Evolutionary conservation across 2,888 invertebrate genomes (phyloP).

Genomic region (Ichneumon xanthorius): DNA sequence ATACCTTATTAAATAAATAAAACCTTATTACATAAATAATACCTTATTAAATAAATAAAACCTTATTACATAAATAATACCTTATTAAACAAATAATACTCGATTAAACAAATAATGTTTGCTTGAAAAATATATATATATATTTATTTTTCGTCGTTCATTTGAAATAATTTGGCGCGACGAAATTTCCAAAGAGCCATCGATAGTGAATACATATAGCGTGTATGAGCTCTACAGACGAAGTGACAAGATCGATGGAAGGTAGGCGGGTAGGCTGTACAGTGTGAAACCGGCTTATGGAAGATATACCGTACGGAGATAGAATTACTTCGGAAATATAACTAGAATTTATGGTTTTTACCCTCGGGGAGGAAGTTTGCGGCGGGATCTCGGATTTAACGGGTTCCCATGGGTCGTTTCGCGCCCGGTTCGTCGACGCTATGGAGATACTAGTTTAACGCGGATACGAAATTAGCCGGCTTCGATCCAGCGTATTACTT

Average conservation of each 20-base stretch:
- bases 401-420: slow-evolving; percentile 43
- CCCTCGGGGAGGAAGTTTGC: not conserved
- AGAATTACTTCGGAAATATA: slow-evolving; percentile 4
- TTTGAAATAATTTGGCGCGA: not conserved
- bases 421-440: slow-evolving; percentile 11
- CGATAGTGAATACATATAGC: not conserved
- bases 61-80: no score
- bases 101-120: no score
- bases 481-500: not conserved
- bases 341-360: slow-evolving; percentile 20
- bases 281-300: not conserved
- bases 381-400: slow-evolving; percentile 28
- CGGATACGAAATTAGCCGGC: slow-evolving; percentile 15
- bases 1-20: no score
- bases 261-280: not conserved
- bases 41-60: no score
- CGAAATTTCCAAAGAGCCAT: not conserved
- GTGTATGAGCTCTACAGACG: not conserved
- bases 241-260: not conserved
- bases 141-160: not conserved
- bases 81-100: no score
- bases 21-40: no score
- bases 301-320: not conserved
- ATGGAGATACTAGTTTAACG: not conserved
- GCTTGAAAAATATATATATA: no score